phyloP scores from a whole-genome alignment of 2,113 vertebrate species.

The Vireo altiloquus region DNA sequence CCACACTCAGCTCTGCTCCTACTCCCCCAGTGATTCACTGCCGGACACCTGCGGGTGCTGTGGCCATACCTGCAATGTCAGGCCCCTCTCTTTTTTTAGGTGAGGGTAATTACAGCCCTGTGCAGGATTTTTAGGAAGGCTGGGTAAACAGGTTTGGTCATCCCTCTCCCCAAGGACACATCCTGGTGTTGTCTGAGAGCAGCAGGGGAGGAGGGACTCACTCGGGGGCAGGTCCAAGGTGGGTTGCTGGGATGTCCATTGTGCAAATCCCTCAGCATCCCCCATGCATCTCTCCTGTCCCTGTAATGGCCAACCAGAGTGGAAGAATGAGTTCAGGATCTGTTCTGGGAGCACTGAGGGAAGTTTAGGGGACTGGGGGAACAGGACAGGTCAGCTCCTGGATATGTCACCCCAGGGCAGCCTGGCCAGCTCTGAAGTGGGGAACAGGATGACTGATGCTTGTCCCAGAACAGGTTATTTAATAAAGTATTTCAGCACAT shows the following conservation, averaged over 20 bases:
- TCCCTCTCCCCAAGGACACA: background rate
- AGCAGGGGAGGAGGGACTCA: background rate
- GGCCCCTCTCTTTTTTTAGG: background rate
- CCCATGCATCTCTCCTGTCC: too few species aligned
- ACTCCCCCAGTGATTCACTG: background rate
- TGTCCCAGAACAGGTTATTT: background rate
- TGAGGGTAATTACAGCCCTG: background rate
- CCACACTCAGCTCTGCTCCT: background rate
- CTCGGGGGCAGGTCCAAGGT: background rate
- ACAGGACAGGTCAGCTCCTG: background rate
- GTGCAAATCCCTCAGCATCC: background rate
- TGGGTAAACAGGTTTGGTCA: constrained; percentile 16
- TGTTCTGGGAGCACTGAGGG: rapidly evolving
- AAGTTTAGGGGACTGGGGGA: background rate
- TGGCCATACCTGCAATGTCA: background rate
- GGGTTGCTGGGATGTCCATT: rapidly evolving
- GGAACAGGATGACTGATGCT: background rate
- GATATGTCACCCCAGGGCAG: background rate
- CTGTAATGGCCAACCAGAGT: rapidly evolving
- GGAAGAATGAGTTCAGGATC: background rate
- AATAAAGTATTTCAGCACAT: background rate
- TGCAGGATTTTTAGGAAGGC: background rate
- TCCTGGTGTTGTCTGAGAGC: background rate
- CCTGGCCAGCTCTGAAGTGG: background rate
- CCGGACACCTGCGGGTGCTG: rapidly evolving